Evolutionary conservation across 2,797 vertebrate species (phyloP).

Genomic region (Xiphorhynchus erythropygius): DNA sequence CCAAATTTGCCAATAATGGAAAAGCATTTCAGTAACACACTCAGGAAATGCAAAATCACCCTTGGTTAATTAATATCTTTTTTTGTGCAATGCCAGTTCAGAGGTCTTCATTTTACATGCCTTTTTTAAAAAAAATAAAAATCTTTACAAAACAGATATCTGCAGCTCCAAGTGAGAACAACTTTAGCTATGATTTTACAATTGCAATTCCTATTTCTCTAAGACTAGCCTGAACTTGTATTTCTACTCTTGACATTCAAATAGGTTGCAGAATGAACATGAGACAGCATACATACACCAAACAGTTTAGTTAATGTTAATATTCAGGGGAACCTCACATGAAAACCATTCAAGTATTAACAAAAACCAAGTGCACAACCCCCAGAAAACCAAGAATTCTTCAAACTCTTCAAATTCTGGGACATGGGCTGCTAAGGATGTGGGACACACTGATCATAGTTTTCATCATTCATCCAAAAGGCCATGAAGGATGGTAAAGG

Average conservation of each 20-base stretch:
- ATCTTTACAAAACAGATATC: not conserved
- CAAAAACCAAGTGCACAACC: accelerated
- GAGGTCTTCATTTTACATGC: not conserved
- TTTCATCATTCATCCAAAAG: not conserved
- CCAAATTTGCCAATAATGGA: not conserved
- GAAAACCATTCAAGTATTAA: not conserved
- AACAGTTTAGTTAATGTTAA: not conserved
- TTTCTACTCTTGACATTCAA: not conserved
- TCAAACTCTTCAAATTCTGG: not conserved
- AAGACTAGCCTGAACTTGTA: not conserved
- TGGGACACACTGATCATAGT: accelerated
- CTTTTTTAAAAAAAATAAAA: not conserved
- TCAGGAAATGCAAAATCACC: not conserved
- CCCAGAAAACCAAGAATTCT: not conserved
- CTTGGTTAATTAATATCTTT: not conserved
- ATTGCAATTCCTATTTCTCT: not conserved
- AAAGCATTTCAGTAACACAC: not conserved
- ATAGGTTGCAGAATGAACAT: not conserved
- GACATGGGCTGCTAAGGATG: not conserved
- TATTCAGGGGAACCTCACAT: not conserved
- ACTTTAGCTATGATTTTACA: not conserved
- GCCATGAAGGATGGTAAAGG: not conserved
- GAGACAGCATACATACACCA: not conserved
- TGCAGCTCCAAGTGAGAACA: not conserved
- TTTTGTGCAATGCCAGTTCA: not conserved